Base-by-base conservation (phyloP, 2,797 vertebrate genomes). In the Gymnopithys bicolor region DNA sequence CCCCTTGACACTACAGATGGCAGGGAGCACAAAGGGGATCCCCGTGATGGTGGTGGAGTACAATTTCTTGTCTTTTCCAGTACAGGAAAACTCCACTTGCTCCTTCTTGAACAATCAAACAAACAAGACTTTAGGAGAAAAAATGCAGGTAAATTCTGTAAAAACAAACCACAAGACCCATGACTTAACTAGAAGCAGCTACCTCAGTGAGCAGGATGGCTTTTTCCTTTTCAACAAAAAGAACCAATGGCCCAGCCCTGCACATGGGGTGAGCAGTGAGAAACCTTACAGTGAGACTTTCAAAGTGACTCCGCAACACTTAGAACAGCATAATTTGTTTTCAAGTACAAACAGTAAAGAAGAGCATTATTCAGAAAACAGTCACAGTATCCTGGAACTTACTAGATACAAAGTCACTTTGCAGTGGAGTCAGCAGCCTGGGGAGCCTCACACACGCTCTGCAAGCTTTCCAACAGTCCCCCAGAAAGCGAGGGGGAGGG, bases 11-110 rank as follows among this genome's bases (percentile, higher is more conserved):
- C 51, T 32, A 48, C 19, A 77, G 60, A 33, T 0, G 0, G 37
- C 35, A 37, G 35, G 35, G 51, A 68, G 45, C 25, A 4, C 39
- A 19, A 3, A 1, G 16, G 21, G 13, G 43, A 37, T 23, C 19
- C 0, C 0, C n/a, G 7, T 46, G 45, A 11, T 1, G 0, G 32
- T 0, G 0, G 13, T 4, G 4, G 5, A 48, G 28, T 16, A 27
- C 19, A 55, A 28, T 21, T 67, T 45, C 24, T 24, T 23, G 16
- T 33, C 46, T 89, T 71, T 48, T 73, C 25, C 45, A 63, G 28
- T 4, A 39, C 35, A 49, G 25, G 27, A 64, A 67, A 89, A 21
- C 3, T 48, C 32, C 18, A 43, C 30, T 11, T 37, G 22, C 28
- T 84, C 37, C 39, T 81, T 71, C 66, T 33, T 39, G 16, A 91